These are phyloP conservation scores for Montipora capricornis DNA, from an alignment of 64 coral and sea anemone genomes.

Conservation along the genomic window DNA sequence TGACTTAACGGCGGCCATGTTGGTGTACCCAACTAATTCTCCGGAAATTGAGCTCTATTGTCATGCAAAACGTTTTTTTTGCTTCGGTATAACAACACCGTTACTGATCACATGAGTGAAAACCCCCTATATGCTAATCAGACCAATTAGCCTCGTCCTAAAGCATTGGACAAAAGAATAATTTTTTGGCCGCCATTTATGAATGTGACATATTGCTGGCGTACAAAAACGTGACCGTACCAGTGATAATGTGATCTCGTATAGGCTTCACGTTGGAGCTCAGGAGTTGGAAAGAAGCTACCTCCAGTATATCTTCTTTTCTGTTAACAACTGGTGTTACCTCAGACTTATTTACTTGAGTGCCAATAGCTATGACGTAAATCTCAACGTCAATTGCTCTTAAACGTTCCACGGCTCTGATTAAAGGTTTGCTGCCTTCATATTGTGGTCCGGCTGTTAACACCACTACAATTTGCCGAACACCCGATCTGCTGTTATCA, in stretches of 20 bases:
- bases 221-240: neutral
- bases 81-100: no score
- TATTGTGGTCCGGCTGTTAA: conserved; percentile 35
- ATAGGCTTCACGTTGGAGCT: conserved; percentile 12
- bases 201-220: neutral
- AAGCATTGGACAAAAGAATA: no score
- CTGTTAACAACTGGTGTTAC: neutral
- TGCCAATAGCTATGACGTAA: conserved; percentile 48
- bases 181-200: no score
- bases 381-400: neutral
- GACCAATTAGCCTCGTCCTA: no score
- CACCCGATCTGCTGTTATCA: neutral
- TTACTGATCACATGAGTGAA: no score
- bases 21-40: no score
- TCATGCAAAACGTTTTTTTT: no score
- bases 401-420: neutral
- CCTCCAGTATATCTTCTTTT: conserved; percentile 5
- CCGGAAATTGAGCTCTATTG: no score
- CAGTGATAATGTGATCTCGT: conserved; percentile 7
- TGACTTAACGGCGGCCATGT: no score
- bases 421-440: conserved; percentile 7
- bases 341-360: conserved; percentile 39
- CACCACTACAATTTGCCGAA: conserved; percentile 41
- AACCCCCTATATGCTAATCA: no score
- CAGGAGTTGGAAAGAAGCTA: neutral